Evolutionary conservation across 2,797 vertebrate genomes (phyloP).

Genomic region (Sebastes reedi): DNA sequence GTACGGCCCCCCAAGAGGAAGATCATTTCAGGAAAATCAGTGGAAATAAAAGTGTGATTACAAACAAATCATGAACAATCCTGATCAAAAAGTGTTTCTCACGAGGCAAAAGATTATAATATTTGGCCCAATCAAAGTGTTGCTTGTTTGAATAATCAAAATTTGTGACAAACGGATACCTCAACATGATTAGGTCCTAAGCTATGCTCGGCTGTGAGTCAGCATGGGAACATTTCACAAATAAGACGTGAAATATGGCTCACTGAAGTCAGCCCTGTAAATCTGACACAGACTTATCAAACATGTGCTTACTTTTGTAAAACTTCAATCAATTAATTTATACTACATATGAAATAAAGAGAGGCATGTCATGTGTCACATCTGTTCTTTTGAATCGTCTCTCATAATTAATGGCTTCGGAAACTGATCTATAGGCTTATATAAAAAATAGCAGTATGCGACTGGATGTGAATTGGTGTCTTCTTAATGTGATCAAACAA

Average conservation of each 20-base stretch:
- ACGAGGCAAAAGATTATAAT: not conserved
- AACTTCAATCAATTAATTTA: conserved; percentile 26
- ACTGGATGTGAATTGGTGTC: conserved; percentile 25
- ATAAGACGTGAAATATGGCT: conserved; percentile 20
- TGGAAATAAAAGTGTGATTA: not conserved
- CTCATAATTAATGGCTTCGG: conserved; percentile 22
- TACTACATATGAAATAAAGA: conserved; percentile 43
- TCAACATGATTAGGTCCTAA: not conserved
- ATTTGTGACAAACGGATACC: not conserved
- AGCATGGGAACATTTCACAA: conserved; percentile 5
- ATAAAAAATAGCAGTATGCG: conserved; percentile 2
- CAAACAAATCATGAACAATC: not conserved
- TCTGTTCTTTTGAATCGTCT: conserved; percentile 34
- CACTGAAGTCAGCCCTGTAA: not conserved
- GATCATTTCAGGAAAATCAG: too few species aligned
- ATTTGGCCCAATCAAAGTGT: not conserved
- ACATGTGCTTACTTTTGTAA: conserved; percentile 18
- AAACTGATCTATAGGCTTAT: conserved; percentile 12
- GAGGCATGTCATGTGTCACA: conserved; percentile 10
- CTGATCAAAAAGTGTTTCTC: not conserved
- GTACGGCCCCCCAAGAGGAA: too few species aligned
- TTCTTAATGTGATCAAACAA: conserved; percentile 52
- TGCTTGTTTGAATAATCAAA: conserved; percentile 2
- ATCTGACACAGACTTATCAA: conserved; percentile 34
- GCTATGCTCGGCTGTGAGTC: conserved; percentile 14